Evolutionary conservation across 2,797 vertebrate genomes (phyloP), one percentile per base, ranked within the genome.

Genomic region (Channa striata): DNA sequence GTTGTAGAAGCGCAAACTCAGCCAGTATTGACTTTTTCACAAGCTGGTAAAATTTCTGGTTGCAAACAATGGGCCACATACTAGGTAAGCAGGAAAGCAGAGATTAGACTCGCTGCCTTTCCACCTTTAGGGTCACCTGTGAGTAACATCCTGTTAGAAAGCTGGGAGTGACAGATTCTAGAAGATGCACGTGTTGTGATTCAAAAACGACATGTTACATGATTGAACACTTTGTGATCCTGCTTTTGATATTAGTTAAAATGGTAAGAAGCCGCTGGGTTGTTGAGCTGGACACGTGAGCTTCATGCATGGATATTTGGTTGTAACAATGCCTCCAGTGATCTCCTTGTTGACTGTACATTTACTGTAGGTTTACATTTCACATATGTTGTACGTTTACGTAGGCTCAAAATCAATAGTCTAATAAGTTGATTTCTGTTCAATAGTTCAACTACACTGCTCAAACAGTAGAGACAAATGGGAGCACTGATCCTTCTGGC

Each of bases 391-490:
- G 0, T 46, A 47, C 20, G 50, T 66, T 74, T 37, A 30, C 25
- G 25, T 30, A 60, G 30, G 23, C n/a, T 73, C 8, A 49, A 11
- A 7, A 56, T 42, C 75, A 61, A 64, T 33, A 57, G 50, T 51
- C 34, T 62, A 74, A 68, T 40, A 25, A 73, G 76, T 72, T 56
- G 69, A 30, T 60, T 66, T 60, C 69, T 63, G 36, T 59, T 48
- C 71, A 53, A 47, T 47, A 42, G 68, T 54, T 54, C 65, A 61
- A 74, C 54, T 78, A 47, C 75, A 19, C 47, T 42, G 62, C 47
- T 59, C 58, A 71, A 77, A 87, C 84, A 89, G 73, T 68, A 59
- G 72, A 80, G 74, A 82, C 68, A 80, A 87, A 82, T 80, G 59
- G 83, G 68, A 73, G 48, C 62, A 20, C 63, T 78, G 83, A 79